Percentiles rank a stretch among this genome's conserved stretches.
These are phyloP conservation scores for Procapra przewalskii DNA, from an alignment of 2,113 vertebrate genomes.

Conservation along the genomic window DNA sequence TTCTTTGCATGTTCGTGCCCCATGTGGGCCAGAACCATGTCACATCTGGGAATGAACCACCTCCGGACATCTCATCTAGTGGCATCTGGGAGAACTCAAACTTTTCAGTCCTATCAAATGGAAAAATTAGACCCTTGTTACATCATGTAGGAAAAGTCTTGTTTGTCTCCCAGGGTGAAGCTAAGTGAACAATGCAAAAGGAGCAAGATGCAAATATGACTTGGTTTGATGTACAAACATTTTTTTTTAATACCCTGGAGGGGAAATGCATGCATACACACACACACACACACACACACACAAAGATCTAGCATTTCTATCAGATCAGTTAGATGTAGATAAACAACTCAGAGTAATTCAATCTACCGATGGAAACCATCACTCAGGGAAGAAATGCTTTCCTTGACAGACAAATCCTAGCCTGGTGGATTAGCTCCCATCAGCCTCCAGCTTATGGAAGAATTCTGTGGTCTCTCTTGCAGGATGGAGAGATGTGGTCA, in stretches of 20 bases:
- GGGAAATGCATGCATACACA: background rate
- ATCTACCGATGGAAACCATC: conserved; percentile 54
- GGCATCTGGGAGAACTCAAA: conserved; percentile 39
- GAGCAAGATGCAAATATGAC: conserved; percentile 22
- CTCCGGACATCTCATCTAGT: conserved; percentile 57
- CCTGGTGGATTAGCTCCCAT: conserved; percentile 8
- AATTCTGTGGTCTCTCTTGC: conserved; percentile 64
- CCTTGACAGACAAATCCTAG: conserved; percentile 33
- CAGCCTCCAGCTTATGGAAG: conserved; percentile 60
- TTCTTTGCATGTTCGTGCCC: conserved; percentile 45
- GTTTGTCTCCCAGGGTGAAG: background rate
- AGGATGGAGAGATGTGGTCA: conserved; percentile 99
- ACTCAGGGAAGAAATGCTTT: conserved; percentile 45
- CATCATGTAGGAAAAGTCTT: conserved; percentile 44
- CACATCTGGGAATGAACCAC: conserved; percentile 48
- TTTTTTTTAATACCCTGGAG: background rate
- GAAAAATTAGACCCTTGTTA: conserved; percentile 50
- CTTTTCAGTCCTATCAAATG: background rate
- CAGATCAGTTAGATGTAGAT: background rate
- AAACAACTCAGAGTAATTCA: conserved; percentile 62
- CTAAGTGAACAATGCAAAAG: background rate
- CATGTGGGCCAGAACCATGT: conserved; percentile 30
- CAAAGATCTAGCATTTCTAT: conserved; percentile 30
- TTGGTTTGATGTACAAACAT: conserved; percentile 40
- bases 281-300: accelerated